phyloP scores from a whole-genome alignment of 2,113 vertebrate species.

The Pelobates fuscus region DNA sequence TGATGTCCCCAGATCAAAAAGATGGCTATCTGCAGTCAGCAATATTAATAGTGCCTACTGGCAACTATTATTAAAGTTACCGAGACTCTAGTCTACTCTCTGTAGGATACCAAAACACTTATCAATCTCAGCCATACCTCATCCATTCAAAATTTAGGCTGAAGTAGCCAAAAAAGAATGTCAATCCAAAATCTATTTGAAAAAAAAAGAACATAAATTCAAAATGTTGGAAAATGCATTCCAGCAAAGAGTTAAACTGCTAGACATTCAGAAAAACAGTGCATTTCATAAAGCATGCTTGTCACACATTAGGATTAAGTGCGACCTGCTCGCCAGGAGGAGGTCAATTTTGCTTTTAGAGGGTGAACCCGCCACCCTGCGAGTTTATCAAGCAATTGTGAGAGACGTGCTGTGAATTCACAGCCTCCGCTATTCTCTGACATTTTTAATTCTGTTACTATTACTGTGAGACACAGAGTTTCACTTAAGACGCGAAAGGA shows the following conservation, averaged over 20 bases:
- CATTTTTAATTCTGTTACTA: not conserved
- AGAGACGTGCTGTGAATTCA: slow-evolving; percentile 26
- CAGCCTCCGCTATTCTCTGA: slow-evolving; percentile 2
- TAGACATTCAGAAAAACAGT: not conserved
- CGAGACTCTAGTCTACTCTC: no score
- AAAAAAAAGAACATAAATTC: no score
- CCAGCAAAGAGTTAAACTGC: not conserved
- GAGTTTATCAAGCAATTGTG: slow-evolving; percentile 30
- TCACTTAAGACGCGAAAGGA: slow-evolving; percentile 3
- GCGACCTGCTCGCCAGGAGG: not conserved
- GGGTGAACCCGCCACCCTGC: slow-evolving; percentile 15
- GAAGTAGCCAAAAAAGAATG: no score
- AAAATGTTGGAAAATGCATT: no score
- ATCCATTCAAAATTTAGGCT: no score
- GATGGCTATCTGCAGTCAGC: no score
- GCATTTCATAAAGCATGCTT: not conserved
- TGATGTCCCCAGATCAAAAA: no score
- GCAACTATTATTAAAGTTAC: no score
- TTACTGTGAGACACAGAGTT: not conserved
- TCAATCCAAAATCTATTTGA: no score
- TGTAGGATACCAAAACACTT: no score
- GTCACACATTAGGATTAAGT: slow-evolving; percentile 17
- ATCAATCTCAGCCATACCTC: no score
- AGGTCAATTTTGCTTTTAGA: slow-evolving; percentile 34
- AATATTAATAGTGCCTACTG: no score